These are phyloP conservation scores for Operophtera brumata DNA, from an alignment of 2,888 invertebrate species.

Conservation along the genomic window DNA sequence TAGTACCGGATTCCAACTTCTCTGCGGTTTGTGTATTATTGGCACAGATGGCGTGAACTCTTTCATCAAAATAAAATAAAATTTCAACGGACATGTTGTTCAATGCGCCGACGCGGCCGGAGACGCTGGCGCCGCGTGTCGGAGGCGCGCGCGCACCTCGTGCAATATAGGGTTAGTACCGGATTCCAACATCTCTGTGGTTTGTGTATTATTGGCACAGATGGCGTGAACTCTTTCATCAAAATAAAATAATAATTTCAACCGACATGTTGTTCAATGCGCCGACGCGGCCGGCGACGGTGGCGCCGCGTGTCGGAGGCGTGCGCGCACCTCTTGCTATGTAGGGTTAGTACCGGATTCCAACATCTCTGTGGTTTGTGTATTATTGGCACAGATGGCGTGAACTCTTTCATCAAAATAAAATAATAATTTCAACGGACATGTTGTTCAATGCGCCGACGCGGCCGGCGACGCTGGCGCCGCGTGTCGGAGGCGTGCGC, in stretches of 20 bases:
- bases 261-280: conserved; percentile 47
- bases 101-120: conserved; percentile 55
- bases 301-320: conserved; percentile 70
- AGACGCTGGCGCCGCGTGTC: conserved; percentile 65
- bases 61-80: too few species aligned
- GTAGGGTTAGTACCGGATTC: conserved; percentile 70
- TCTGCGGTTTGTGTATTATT: too few species aligned
- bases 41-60: too few species aligned
- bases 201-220: too few species aligned
- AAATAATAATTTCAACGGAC: conserved; percentile 2
- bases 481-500: conserved; percentile 73
- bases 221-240: neutral
- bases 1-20: too few species aligned
- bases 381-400: too few species aligned
- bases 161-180: too few species aligned
- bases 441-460: conserved; percentile 57
- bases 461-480: conserved; percentile 59
- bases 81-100: too few species aligned
- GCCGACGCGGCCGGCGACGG: conserved; percentile 60
- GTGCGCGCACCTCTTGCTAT: conserved; percentile 69
- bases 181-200: too few species aligned
- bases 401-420: neutral
- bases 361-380: conserved; percentile 40
- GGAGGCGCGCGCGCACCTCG: conserved; percentile 58
- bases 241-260: neutral